A percentile compares a stretch with the other conserved stretches of the same genome.
phyloP scores from a whole-genome alignment of 1,140 invertebrate genomes.

The Mactra quadrangularis region DNA sequence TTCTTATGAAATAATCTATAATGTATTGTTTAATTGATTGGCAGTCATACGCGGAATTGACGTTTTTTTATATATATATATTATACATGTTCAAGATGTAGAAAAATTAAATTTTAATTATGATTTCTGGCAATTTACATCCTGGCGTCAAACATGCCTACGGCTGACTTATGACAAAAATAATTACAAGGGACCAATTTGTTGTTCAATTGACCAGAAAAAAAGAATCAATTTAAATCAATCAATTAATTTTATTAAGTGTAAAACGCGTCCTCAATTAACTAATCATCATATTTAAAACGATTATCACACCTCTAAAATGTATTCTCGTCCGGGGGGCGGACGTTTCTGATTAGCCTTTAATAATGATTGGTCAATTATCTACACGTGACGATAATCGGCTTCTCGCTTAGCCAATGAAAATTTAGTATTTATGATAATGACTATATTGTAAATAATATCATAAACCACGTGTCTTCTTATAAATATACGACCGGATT shows the following conservation, averaged over 20 bases:
- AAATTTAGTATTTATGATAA: not conserved
- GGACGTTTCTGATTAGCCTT: conserved; percentile 25
- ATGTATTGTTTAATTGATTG: too few relatives aligned
- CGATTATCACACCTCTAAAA: conserved; percentile 21
- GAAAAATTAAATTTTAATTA: too few relatives aligned
- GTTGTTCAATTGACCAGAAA: conserved; percentile 18
- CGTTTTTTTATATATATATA: too few relatives aligned
- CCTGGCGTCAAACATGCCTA: too few relatives aligned
- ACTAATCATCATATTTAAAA: conserved; percentile 14
- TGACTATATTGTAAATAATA: too few relatives aligned
- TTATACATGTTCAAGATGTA: too few relatives aligned
- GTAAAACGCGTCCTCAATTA: not conserved
- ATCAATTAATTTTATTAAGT: conserved; percentile 11
- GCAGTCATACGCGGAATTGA: too few relatives aligned
- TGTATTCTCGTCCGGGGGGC: conserved; percentile 13
- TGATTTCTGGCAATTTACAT: too few relatives aligned
- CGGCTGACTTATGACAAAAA: too few relatives aligned
- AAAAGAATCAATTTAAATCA: not conserved
- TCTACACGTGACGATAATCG: conserved; percentile 21
- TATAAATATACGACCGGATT: too few relatives aligned
- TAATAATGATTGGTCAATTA: conserved; percentile 19
- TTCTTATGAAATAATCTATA: too few relatives aligned
- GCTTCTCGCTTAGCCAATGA: conserved; percentile 5
- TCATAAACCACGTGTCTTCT: too few relatives aligned
- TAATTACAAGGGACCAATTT: conserved; percentile 4